A percentile compares a stretch with the other conserved stretches of the same genome.
Conservation (phyloP, 2,888 invertebrate species). For the Drosophila neutralis region DNA sequence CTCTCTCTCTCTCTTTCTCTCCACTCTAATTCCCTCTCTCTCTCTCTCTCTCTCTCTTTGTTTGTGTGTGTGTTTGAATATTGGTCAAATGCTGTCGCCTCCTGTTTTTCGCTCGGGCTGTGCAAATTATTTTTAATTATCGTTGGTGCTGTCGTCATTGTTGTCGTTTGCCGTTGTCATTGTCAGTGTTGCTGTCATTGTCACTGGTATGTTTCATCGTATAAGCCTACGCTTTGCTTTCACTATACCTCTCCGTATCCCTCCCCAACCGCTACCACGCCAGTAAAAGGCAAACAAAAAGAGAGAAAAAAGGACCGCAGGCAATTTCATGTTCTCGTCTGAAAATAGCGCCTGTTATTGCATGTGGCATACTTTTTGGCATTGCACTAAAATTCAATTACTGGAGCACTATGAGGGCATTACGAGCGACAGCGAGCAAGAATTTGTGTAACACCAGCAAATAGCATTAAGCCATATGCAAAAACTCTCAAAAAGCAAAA, state of each 20-base stretch:
- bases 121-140: conserved; percentile 77
- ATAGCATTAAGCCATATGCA: conserved; percentile 13
- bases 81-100: conserved; percentile 10
- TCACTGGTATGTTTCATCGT: conserved; percentile 56
- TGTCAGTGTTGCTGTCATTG: conserved; percentile 59
- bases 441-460: conserved; percentile 5
- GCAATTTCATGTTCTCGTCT: conserved; percentile 61
- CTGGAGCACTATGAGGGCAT: conserved; percentile 16
- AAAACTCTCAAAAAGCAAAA: neutral
- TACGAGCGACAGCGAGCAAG: conserved; percentile 10
- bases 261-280: neutral
- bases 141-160: conserved; percentile 66
- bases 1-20: neutral
- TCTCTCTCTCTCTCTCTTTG: neutral
- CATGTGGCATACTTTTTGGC: conserved; percentile 58
- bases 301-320: conserved; percentile 54
- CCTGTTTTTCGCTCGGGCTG: conserved; percentile 41
- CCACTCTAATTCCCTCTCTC: neutral
- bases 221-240: conserved; percentile 28
- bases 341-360: conserved; percentile 55
- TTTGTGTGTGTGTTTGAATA: conserved; percentile 17
- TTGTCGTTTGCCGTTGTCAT: conserved; percentile 53
- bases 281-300: conserved; percentile 4
- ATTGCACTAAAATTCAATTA: conserved; percentile 54
- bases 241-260: neutral